phyloP scores from a whole-genome alignment of 2,113 vertebrate genomes.

The Albula glossodonta region DNA sequence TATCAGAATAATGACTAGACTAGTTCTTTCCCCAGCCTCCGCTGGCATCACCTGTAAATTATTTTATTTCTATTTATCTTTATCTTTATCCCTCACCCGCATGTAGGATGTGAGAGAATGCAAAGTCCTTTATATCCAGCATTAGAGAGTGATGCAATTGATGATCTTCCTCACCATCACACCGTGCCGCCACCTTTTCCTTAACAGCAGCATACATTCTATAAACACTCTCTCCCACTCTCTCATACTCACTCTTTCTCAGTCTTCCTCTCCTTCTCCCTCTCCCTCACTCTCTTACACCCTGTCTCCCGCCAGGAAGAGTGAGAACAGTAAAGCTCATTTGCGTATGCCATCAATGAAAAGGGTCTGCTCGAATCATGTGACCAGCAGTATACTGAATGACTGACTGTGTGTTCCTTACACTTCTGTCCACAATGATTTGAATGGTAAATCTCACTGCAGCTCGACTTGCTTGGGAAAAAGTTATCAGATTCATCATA shows the following conservation, averaged over 20 bases:
- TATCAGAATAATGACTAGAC: too few relatives aligned
- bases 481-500: too few relatives aligned
- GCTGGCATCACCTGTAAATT: too few relatives aligned
- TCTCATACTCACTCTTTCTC: neutral
- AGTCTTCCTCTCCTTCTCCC: neutral
- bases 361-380: neutral
- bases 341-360: neutral
- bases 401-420: too few relatives aligned
- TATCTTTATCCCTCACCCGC: neutral
- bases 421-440: too few relatives aligned
- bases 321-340: neutral
- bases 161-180: too few relatives aligned
- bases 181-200: too few relatives aligned
- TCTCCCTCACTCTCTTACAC: neutral
- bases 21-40: too few relatives aligned
- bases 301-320: conserved; percentile 19
- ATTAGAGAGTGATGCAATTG: neutral
- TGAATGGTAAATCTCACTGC: too few relatives aligned
- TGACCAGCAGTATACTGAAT: too few relatives aligned
- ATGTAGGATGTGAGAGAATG: neutral
- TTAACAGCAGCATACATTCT: neutral
- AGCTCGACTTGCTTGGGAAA: too few relatives aligned
- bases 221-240: neutral
- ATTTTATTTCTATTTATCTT: too few relatives aligned
- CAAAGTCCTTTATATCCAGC: neutral